phyloP scores from a whole-genome alignment of 2,113 vertebrate genomes.

The Bos indicus region DNA sequence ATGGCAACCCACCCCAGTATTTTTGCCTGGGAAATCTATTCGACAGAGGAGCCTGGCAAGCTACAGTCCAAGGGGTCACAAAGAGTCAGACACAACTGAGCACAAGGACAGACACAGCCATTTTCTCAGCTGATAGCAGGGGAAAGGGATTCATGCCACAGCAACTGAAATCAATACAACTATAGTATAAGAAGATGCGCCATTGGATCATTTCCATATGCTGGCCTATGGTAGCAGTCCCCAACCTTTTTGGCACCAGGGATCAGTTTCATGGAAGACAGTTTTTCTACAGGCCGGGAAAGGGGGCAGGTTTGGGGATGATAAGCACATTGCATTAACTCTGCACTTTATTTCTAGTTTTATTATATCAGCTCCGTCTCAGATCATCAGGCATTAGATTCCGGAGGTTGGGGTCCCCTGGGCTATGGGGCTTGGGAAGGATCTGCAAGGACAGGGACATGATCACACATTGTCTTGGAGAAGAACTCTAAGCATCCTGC shows the following conservation, averaged over 20 bases:
- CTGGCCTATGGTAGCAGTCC: not conserved
- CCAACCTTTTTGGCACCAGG: not conserved
- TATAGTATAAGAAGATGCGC: not conserved
- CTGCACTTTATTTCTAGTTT: not conserved
- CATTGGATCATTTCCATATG: not conserved
- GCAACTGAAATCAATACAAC: not conserved
- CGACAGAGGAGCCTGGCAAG: rapidly evolving
- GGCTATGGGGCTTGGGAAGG: not conserved
- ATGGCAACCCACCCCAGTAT: not conserved
- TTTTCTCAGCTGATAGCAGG: not conserved
- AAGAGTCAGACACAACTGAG: not conserved
- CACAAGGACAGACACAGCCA: not conserved
- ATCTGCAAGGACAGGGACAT: too few relatives aligned
- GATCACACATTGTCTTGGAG: not conserved
- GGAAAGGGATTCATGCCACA: not conserved
- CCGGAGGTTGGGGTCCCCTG: not conserved
- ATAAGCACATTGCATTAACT: not conserved
- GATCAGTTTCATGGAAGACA: not conserved
- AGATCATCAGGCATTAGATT: not conserved
- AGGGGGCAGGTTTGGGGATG: not conserved
- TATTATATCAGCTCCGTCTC: not conserved
- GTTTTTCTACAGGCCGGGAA: not conserved
- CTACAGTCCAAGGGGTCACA: not conserved
- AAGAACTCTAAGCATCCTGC: not conserved
- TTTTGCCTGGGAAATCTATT: not conserved